A percentile compares a stretch with the other conserved stretches of the same genome.
Evolutionary conservation across 2,113 vertebrate species (phyloP).

Genomic region (Theristicus caerulescens): DNA sequence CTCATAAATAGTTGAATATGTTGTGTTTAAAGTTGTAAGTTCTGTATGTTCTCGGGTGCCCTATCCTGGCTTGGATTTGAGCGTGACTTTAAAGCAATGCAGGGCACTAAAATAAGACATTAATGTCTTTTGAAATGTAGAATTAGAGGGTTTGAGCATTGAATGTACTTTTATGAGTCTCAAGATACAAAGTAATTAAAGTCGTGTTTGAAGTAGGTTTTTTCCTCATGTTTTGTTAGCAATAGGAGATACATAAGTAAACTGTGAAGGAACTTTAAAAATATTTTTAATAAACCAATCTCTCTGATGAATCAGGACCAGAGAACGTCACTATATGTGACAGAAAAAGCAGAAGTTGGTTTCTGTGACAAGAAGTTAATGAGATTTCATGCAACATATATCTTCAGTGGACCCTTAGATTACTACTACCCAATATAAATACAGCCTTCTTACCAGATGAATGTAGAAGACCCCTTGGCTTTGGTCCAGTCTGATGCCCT

Average conservation of each 20-base stretch:
- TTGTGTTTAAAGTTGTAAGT: neutral
- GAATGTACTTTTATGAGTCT: neutral
- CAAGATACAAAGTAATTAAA: slow-evolving; percentile 1
- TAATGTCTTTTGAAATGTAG: neutral
- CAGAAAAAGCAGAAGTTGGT: neutral
- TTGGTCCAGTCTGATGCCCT: neutral
- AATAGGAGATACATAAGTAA: neutral
- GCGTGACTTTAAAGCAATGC: neutral
- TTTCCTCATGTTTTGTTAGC: neutral
- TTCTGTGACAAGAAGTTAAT: slow-evolving; percentile 1
- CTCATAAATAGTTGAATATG: neutral
- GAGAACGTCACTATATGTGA: neutral
- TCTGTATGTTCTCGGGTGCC: neutral
- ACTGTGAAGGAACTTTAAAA: neutral
- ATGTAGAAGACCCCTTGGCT: neutral
- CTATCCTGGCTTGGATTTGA: neutral
- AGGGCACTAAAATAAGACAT: neutral
- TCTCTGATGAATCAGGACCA: neutral
- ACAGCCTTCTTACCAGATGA: neutral
- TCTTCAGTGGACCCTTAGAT: neutral
- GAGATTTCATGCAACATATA: neutral
- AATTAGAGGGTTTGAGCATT: neutral
- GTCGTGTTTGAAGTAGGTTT: neutral
- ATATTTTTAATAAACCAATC: neutral
- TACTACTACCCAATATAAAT: neutral